phyloP scores from a whole-genome alignment of 2,113 vertebrate species.

The Channa maculata region DNA sequence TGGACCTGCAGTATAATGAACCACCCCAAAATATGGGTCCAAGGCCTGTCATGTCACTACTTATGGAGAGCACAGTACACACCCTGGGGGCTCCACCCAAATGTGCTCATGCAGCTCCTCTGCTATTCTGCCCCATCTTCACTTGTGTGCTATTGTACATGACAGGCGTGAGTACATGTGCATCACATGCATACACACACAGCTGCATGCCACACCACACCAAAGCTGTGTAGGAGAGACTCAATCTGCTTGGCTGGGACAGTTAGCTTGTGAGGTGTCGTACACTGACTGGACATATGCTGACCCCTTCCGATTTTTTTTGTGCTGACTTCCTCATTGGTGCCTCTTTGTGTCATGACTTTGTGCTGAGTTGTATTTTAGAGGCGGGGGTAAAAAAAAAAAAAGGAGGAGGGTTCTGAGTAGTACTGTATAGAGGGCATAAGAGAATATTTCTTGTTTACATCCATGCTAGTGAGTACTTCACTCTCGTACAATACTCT shows the following conservation, averaged over 20 bases:
- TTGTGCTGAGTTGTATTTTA: slow-evolving; percentile 71
- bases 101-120: slow-evolving; percentile 81
- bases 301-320: slow-evolving; percentile 76
- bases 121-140: slow-evolving; percentile 76
- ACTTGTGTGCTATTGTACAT: slow-evolving; percentile 71
- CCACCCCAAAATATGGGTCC: slow-evolving; percentile 45
- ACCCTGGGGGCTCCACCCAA: slow-evolving; percentile 74
- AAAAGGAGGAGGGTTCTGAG: slow-evolving; percentile 11
- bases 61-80: slow-evolving; percentile 62
- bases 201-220: slow-evolving; percentile 35
- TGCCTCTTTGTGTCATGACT: slow-evolving; percentile 70
- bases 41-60: slow-evolving; percentile 71
- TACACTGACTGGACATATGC: slow-evolving; percentile 82
- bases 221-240: slow-evolving; percentile 51
- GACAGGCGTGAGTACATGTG: slow-evolving; percentile 55
- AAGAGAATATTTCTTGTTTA: slow-evolving; percentile 19
- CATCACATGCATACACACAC: slow-evolving; percentile 27
- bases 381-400: slow-evolving; percentile 4
- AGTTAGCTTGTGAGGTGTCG: slow-evolving; percentile 78
- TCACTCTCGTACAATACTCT: background rate
- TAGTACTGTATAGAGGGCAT: slow-evolving; percentile 8
- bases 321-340: slow-evolving; percentile 79
- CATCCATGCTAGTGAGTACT: background rate
- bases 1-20: slow-evolving; percentile 48
- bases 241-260: slow-evolving; percentile 75